A percentile compares a stretch with the other conserved stretches of the same genome.
phyloP scores from a whole-genome alignment of 2,797 vertebrate genomes.

The Chaetophractus vellerosus region DNA sequence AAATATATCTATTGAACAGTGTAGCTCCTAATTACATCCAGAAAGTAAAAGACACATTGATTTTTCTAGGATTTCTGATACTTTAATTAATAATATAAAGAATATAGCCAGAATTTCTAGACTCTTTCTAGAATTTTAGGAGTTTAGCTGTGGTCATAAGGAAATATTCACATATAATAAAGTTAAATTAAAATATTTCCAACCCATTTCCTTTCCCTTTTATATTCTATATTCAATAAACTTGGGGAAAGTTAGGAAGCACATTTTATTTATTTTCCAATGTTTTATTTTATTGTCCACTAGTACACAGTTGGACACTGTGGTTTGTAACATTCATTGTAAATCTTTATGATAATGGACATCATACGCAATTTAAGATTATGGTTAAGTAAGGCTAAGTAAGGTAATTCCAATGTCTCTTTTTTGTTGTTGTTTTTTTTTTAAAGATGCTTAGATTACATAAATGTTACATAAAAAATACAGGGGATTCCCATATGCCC shows the following conservation, averaged over 20 bases:
- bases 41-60: neutral
- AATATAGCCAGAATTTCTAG: too few relatives aligned
- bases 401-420: neutral
- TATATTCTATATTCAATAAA: neutral
- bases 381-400: neutral
- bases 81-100: conserved; percentile 18
- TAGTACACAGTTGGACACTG: neutral
- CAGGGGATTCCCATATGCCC: too few relatives aligned
- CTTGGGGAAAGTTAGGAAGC: neutral
- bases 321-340: neutral
- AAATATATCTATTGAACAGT: neutral
- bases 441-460: too few relatives aligned
- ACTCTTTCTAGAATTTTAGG: neutral
- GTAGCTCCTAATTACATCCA: neutral
- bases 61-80: neutral
- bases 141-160: neutral
- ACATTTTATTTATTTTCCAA: neutral
- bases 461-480: too few relatives aligned
- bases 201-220: neutral
- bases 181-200: neutral
- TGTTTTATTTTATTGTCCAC: neutral
- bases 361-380: neutral
- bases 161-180: neutral
- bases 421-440: too few relatives aligned
- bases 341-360: neutral